Evolutionary conservation across 2,888 invertebrate genomes (phyloP), one percentile per base, ranked within the genome.

Genomic region (Acleris laterana): DNA sequence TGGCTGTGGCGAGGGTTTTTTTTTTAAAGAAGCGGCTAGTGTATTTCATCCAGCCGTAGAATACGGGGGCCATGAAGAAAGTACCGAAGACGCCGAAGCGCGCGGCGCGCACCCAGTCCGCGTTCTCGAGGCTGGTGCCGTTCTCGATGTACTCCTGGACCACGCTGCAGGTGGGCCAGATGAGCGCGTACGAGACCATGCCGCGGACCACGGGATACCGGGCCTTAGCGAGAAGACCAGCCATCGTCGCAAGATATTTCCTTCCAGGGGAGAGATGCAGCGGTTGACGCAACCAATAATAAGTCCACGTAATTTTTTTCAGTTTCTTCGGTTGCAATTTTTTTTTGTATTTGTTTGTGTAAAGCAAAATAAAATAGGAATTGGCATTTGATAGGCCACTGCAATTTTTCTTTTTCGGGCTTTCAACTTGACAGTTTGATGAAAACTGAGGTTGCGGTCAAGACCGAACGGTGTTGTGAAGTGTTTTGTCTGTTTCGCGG

Each of bases 1-100:
- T 48, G 0, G 89, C 88, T 0, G 84, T 84, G 2, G 63, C 70
- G 0, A 90, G 64, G 20, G 76, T 75, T 59, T 82, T 87, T 1
- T 71, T 68, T 44, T 73, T 85, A 67, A 90, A 90, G 56, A 87
- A 87, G 9, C 79, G 74, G 50, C 81, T 82, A 0, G 82, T 77
- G n/a, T 79, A 87, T 49, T 94, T 95, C 73, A 97, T 92, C 97
- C 97, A 97, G 13, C 94, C 93, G 77, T 96, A 96, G 3, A 96
- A 90, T 0, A 96, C 95, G 1, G 97, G 97, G 0, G 97, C 96
- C 74, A 96, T 96, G 83, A 95, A 96, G 17, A 96, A 93, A 0
- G 95, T 93, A 0, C 97, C 96, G 76, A 96, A 97, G 50, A 96
- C 77, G 69, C 96, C 94, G 77, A 95, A 97, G 17, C 96, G 92